Base-by-base conservation (phyloP, 2,888 invertebrate genomes). In the Trachelus tabidus region DNA sequence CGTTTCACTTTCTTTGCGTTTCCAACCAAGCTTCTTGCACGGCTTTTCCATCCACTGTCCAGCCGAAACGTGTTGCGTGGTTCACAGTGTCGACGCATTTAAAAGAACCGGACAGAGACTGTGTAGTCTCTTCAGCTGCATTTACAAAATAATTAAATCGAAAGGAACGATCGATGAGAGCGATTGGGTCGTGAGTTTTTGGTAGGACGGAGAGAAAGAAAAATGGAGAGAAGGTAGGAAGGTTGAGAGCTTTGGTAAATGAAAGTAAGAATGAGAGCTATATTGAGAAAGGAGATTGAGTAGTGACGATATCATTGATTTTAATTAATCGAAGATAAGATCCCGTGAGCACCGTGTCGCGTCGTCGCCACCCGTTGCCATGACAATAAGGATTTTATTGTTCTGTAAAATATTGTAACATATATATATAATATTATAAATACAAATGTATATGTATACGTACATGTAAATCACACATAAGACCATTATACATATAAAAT, bases 401-500 rank as follows among this genome's bases (percentile, higher is more conserved):
- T 88, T 87, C 84, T 90, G 89, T 89, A 90, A 87, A 88, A 89
- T 91, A 90, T 85, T 90, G 90, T 90, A 89, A 87, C 83, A 74
- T 74, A 37, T 71, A 35, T 71, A 33, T 33, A 69, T 30, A 12
- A 71, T 31, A 71, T 31, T 31, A 71, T 71, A 34, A 2, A 56
- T 56, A 9, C 9, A 9, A 15, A 56, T 23, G 23, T 71, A 71
- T 71, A 71, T 71, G 71, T 71, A 71, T 71, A 71, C 56, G 56
- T 56, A 56, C 9, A 56, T 15, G 56, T 56, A 56, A 56, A 9
- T 23, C 56, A 56, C 23, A 23, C 56, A 2, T 56, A 56, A 56
- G 56, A 56, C 56, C 56, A 56, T 56, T 56, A 56, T 56, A 56
- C 56, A 73, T 31, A 77, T 33, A 68, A 23, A 68, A 69, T 75